A percentile compares a stretch with the other conserved stretches of the same genome.
Evolutionary conservation across 2,797 vertebrate genomes (phyloP).

Genomic region (Pangasius mekongensis): DNA sequence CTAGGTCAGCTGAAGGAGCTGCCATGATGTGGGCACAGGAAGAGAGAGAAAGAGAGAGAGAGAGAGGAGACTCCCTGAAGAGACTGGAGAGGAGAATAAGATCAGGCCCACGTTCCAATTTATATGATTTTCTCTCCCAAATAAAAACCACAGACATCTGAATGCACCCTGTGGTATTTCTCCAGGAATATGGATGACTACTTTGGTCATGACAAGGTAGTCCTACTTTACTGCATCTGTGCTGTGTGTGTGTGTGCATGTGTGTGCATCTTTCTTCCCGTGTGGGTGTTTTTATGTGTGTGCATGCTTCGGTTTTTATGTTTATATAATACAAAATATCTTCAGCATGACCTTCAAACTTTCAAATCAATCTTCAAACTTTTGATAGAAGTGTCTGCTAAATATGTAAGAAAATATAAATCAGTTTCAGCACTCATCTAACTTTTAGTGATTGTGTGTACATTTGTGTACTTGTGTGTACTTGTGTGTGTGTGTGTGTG

Average conservation of each 20-base stretch:
- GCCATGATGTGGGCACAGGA: conserved; percentile 35
- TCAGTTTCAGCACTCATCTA: background rate
- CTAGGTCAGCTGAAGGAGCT: conserved; percentile 72
- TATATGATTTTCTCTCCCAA: conserved; percentile 40
- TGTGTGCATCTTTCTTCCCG: background rate
- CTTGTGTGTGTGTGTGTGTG: background rate
- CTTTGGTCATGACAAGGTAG: background rate
- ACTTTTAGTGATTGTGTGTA: background rate
- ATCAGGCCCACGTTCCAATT: conserved; percentile 42
- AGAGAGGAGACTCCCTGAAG: conserved; percentile 54
- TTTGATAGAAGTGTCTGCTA: conserved; percentile 1
- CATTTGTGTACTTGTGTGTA: background rate
- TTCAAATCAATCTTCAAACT: background rate
- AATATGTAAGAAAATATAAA: conserved; percentile 16
- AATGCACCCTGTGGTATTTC: conserved; percentile 21
- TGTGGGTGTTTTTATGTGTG: background rate
- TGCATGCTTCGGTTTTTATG: background rate
- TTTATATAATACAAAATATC: conserved; percentile 1
- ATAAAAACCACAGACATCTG: conserved; percentile 19
- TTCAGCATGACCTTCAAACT: background rate
- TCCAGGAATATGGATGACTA: conserved; percentile 6
- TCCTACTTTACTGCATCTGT: conserved; percentile 20
- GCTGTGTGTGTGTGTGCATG: background rate
- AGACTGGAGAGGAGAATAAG: conserved; percentile 9
- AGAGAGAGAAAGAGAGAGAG: background rate